phyloP scores from a whole-genome alignment of 2,797 vertebrate species.

The Cygnus olor region DNA sequence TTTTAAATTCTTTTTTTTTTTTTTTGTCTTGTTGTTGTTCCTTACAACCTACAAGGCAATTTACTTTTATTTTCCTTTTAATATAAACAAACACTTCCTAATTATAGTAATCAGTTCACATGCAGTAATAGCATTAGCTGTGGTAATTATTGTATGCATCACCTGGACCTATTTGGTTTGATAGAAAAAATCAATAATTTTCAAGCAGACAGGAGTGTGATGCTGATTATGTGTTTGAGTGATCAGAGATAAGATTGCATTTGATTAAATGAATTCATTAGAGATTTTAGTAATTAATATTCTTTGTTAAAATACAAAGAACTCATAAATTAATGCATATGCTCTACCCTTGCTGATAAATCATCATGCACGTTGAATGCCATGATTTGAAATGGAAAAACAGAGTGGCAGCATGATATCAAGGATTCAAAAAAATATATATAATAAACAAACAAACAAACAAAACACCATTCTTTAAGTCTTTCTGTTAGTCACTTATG shows the following conservation, averaged over 20 bases:
- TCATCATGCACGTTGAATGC: neutral
- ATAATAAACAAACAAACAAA: too few species aligned
- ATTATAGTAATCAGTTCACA: slow-evolving; percentile 76
- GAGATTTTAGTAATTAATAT: slow-evolving; percentile 61
- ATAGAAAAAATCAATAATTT: slow-evolving; percentile 75
- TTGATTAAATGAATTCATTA: slow-evolving; percentile 71
- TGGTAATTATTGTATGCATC: slow-evolving; percentile 76
- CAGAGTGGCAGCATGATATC: neutral
- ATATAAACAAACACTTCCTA: slow-evolving; percentile 61
- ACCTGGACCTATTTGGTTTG: slow-evolving; percentile 73
- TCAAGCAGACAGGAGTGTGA: slow-evolving; percentile 67
- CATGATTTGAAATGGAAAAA: neutral
- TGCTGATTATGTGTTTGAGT: slow-evolving; percentile 69
- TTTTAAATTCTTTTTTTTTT: neutral
- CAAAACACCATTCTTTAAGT: neutral
- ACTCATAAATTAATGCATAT: slow-evolving; percentile 13
- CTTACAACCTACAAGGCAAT: slow-evolving; percentile 28
- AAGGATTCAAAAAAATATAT: neutral
- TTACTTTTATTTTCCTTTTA: slow-evolving; percentile 56
- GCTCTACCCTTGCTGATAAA: neutral
- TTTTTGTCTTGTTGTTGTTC: neutral
- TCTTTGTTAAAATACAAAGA: slow-evolving; percentile 52
- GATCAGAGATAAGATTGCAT: slow-evolving; percentile 70
- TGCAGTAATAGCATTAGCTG: slow-evolving; percentile 70
- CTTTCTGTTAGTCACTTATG: neutral